Percentiles rank a stretch among this genome's conserved stretches.
These are phyloP conservation scores for Venusia cambrica DNA, from an alignment of 2,888 invertebrate genomes.

Conservation along the genomic window DNA sequence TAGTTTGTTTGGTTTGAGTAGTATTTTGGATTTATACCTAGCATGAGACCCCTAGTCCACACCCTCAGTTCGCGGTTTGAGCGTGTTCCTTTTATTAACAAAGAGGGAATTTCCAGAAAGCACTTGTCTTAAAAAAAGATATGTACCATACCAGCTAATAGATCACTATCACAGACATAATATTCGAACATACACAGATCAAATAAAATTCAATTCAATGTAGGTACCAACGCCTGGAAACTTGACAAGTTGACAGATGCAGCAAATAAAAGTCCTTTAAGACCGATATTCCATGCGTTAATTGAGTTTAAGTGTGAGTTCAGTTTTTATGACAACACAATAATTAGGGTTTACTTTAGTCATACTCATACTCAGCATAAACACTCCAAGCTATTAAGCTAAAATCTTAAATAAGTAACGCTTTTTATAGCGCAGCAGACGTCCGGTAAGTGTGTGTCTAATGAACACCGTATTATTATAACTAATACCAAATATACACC, in stretches of 20 bases:
- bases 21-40: constrained; percentile 14
- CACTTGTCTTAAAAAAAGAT: neutral
- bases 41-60: constrained; percentile 14
- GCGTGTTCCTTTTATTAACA: constrained; percentile 25
- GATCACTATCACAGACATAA: neutral
- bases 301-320: too few relatives aligned
- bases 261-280: too few relatives aligned
- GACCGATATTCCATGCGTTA: too few relatives aligned
- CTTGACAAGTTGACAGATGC: too few relatives aligned
- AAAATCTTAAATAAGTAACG: constrained; percentile 9
- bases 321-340: too few relatives aligned
- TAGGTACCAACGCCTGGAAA: too few relatives aligned
- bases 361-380: too few relatives aligned
- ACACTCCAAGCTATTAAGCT: too few relatives aligned
- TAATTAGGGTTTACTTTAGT: too few relatives aligned
- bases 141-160: neutral
- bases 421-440: constrained; percentile 12
- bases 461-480: neutral
- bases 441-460: constrained; percentile 13
- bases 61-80: constrained; percentile 15
- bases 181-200: too few relatives aligned
- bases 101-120: constrained; percentile 7
- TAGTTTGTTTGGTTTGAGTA: constrained; percentile 13
- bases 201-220: too few relatives aligned
- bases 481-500: constrained; percentile 7